Conservation (phyloP, 2,888 invertebrate genomes). For the Sarcophaga variegata region DNA sequence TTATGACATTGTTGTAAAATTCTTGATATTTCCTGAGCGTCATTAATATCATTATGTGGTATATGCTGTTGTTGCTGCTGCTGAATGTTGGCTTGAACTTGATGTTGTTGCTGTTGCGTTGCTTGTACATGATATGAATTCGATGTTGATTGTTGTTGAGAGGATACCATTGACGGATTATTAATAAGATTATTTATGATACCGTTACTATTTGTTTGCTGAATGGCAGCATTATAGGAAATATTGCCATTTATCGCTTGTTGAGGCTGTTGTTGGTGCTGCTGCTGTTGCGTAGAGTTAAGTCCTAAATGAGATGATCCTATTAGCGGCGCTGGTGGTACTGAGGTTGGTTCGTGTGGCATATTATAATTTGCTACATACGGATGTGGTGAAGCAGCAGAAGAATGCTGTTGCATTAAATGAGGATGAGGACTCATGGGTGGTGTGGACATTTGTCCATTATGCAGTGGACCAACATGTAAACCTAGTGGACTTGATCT, state of each 20-base stretch:
- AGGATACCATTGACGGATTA: slow-evolving; percentile 39
- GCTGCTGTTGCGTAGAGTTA: not conserved
- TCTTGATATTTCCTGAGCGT: slow-evolving; percentile 81
- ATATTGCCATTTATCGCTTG: slow-evolving; percentile 49
- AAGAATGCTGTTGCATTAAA: slow-evolving; percentile 56
- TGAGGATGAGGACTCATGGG: slow-evolving; percentile 58
- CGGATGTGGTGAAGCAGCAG: slow-evolving; percentile 67
- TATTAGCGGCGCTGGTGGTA: slow-evolving; percentile 51
- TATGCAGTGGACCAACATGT: slow-evolving; percentile 36
- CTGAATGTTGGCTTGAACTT: slow-evolving; percentile 29
- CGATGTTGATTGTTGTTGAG: slow-evolving; percentile 28
- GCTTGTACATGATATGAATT: slow-evolving; percentile 43
- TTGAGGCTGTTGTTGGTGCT: slow-evolving; percentile 26
- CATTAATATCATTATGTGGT: slow-evolving; percentile 80
- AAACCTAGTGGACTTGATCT: slow-evolving; percentile 47
- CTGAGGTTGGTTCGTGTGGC: slow-evolving; percentile 58
- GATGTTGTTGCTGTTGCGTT: slow-evolving; percentile 43
- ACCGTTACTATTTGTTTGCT: slow-evolving; percentile 52
- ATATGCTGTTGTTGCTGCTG: slow-evolving; percentile 51
- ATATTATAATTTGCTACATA: slow-evolving; percentile 68
- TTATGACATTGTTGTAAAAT: slow-evolving; percentile 82
- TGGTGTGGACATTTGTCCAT: slow-evolving; percentile 58
- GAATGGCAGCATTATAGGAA: slow-evolving; percentile 43
- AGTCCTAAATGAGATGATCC: slow-evolving; percentile 58
- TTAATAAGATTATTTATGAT: slow-evolving; percentile 30